Conservation (phyloP, 2,113 vertebrate genomes). For the Sorex fumeus region DNA sequence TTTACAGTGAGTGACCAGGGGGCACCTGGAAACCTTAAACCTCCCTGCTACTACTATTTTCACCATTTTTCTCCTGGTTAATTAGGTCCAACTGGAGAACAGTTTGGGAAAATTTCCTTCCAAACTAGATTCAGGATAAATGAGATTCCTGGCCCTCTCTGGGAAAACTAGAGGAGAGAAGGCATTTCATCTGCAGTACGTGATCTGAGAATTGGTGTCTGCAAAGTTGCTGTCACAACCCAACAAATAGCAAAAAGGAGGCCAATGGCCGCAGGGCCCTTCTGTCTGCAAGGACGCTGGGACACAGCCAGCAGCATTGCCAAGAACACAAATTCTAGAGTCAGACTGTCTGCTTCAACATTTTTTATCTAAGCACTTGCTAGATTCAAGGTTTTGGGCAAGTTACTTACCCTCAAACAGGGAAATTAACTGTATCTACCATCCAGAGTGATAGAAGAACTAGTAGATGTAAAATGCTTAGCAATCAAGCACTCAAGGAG, state of each 20-base stretch:
- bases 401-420: background rate
- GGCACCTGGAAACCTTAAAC: background rate
- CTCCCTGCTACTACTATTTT: background rate
- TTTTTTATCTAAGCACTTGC: background rate
- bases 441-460: background rate
- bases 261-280: background rate
- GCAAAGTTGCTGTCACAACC: background rate
- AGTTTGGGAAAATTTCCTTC: background rate
- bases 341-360: background rate
- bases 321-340: background rate
- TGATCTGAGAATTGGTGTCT: background rate
- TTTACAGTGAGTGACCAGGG: background rate
- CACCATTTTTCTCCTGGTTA: background rate
- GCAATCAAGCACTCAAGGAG: background rate
- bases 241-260: background rate
- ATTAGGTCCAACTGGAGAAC: background rate
- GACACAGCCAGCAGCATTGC: background rate
- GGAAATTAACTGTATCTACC: background rate
- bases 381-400: background rate
- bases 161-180: background rate
- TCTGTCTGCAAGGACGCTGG: background rate
- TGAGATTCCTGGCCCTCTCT: background rate
- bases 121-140: background rate
- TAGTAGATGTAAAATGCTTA: background rate
- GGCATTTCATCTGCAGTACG: background rate